Percentiles rank a stretch among this genome's conserved stretches.
These are phyloP conservation scores for Zapus hudsonius DNA, from an alignment of 2,113 vertebrate species.

Conservation along the genomic window DNA sequence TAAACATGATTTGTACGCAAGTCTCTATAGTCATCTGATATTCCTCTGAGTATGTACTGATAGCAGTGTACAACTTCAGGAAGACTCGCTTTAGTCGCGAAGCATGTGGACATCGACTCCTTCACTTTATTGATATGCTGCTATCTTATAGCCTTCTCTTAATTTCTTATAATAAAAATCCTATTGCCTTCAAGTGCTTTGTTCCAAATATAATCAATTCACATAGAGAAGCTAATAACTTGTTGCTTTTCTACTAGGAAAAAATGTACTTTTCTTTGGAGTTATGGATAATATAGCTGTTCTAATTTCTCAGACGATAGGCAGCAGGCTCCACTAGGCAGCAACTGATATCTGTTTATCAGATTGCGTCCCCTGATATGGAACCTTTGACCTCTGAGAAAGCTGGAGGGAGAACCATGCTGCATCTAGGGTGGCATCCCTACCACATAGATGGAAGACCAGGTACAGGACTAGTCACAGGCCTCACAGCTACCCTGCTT, in stretches of 20 bases:
- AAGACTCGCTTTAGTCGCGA: too few species aligned
- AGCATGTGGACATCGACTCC: neutral
- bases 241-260: neutral
- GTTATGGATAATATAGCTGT: neutral
- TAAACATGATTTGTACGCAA: too few species aligned
- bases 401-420: neutral
- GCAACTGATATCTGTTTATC: neutral
- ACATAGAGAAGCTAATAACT: neutral
- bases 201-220: neutral
- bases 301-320: neutral
- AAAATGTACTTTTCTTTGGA: neutral
- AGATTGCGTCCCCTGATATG: neutral
- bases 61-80: too few species aligned
- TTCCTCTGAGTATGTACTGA: too few species aligned
- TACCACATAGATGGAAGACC: too few species aligned
- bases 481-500: neutral
- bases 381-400: neutral
- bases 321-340: neutral
- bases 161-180: neutral
- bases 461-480: neutral
- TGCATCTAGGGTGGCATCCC: neutral
- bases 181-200: neutral
- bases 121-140: neutral
- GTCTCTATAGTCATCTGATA: too few species aligned
- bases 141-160: neutral